Conservation (phyloP, 2,888 invertebrate genomes). For the Petrolisthes cinctipes region DNA sequence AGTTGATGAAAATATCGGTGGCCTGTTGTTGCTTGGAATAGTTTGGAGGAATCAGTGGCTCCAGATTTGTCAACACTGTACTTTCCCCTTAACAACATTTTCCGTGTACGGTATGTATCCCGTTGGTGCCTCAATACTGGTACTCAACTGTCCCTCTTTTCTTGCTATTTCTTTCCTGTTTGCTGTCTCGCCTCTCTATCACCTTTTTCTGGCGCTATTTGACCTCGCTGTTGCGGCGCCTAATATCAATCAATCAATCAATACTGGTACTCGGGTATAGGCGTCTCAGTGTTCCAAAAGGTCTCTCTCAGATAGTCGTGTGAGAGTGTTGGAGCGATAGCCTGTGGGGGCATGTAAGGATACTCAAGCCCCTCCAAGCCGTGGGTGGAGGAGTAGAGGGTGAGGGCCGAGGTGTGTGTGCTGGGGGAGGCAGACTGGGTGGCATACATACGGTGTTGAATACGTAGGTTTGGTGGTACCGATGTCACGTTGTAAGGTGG, state of each 20-base stretch:
- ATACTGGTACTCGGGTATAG: constrained; percentile 48
- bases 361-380: constrained; percentile 51
- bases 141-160: no score
- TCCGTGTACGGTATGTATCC: no score
- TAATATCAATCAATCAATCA: neutral
- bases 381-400: constrained; percentile 36
- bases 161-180: no score
- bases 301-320: constrained; percentile 50
- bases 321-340: constrained; percentile 21
- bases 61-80: no score
- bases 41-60: no score
- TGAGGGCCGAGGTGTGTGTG: constrained; percentile 34
- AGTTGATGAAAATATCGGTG: no score
- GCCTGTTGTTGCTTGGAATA: no score
- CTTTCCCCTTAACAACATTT: no score
- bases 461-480: constrained; percentile 54
- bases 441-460: constrained; percentile 52
- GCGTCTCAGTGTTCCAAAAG: constrained; percentile 48
- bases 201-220: no score
- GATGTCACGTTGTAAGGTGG: constrained; percentile 63
- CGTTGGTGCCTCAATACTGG: no score
- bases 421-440: constrained; percentile 29
- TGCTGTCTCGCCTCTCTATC: no score
- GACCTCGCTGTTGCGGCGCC: no score
- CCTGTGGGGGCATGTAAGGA: constrained; percentile 51